These are phyloP conservation scores for Nycticorax nycticorax DNA, from an alignment of 2,113 vertebrate species.

Conservation along the genomic window DNA sequence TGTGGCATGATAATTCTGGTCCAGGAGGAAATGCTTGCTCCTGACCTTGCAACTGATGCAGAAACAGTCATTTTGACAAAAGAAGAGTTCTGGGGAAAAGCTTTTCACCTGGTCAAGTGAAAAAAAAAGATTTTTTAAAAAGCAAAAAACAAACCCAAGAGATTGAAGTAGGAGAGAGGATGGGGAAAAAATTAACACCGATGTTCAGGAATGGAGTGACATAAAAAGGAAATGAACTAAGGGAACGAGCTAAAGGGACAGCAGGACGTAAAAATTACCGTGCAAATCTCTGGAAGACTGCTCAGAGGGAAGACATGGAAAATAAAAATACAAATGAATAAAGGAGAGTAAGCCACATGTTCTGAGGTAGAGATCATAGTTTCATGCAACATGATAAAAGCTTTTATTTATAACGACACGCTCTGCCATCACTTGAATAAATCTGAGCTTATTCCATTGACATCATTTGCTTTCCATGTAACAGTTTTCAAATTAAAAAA, in stretches of 20 bases:
- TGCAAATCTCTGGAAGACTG: background rate
- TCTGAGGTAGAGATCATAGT: background rate
- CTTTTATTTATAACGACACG: slow-evolving; percentile 2
- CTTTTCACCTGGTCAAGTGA: background rate
- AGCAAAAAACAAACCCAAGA: background rate
- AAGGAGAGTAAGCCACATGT: background rate
- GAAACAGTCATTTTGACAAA: background rate
- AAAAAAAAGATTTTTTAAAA: background rate
- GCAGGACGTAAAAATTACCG: background rate
- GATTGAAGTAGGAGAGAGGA: background rate
- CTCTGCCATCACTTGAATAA: background rate
- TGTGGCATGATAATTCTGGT: background rate
- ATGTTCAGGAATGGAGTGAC: background rate
- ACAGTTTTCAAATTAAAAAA: background rate
- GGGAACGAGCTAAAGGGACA: background rate
- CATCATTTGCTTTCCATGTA: background rate
- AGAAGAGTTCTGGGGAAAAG: background rate
- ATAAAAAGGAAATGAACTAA: background rate
- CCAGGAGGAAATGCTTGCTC: background rate
- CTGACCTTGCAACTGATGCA: background rate
- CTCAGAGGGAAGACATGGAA: background rate
- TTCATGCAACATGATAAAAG: background rate
- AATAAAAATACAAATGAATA: background rate
- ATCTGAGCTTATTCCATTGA: background rate
- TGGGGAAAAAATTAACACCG: background rate